Evolutionary conservation across 2,797 vertebrate genomes (phyloP).

Genomic region (Threskiornis aethiopicus): DNA sequence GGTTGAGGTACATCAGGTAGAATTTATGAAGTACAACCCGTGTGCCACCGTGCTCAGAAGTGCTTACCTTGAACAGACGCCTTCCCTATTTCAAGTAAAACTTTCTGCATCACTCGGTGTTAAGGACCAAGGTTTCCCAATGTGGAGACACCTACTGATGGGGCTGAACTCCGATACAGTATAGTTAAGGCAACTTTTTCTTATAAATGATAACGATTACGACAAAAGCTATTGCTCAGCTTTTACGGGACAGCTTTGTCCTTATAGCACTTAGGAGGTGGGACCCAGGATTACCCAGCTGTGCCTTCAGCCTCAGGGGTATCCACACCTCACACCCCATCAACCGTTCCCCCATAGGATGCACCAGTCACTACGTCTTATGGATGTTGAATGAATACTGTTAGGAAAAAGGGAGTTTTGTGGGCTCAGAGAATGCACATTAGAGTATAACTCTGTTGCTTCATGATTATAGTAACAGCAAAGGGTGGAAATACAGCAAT

Average conservation of each 20-base stretch:
- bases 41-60: background rate
- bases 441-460: background rate
- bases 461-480: background rate
- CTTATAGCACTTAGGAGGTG: background rate
- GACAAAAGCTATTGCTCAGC: background rate
- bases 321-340: background rate
- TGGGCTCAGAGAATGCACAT: background rate
- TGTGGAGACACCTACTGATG: background rate
- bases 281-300: too few species aligned
- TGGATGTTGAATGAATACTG: background rate
- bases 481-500: background rate
- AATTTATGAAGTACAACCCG: background rate
- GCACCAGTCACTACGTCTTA: background rate
- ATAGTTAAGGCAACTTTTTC: background rate
- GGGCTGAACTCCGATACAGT: background rate
- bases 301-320: background rate
- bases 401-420: background rate
- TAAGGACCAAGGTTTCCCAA: background rate
- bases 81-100: background rate
- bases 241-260: accelerated
- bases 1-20: background rate
- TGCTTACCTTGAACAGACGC: background rate
- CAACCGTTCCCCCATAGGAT: accelerated
- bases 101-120: background rate
- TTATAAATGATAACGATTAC: background rate